phyloP scores from a whole-genome alignment of 2,113 vertebrate genomes.

The Prunella himalayana region DNA sequence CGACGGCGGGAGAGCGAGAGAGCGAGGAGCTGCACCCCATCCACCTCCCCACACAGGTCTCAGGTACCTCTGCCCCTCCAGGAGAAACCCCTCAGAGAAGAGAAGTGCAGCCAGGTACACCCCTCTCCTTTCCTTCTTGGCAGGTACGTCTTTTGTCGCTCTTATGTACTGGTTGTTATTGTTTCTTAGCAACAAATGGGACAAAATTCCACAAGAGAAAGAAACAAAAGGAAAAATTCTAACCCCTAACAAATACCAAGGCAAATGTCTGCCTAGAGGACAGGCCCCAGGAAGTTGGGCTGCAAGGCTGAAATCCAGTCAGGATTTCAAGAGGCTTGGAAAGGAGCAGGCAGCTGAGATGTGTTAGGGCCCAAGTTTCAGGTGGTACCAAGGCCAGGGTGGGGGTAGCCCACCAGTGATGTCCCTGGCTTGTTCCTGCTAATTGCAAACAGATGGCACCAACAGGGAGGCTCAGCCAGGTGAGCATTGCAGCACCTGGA shows the following conservation, averaged over 20 bases:
- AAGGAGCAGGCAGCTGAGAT: background rate
- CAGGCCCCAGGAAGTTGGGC: fast-evolving
- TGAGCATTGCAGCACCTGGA: background rate
- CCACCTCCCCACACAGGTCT: background rate
- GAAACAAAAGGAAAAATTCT: background rate
- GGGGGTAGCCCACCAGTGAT: background rate
- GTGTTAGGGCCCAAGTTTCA: background rate
- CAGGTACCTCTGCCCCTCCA: background rate
- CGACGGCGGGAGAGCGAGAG: too few species aligned
- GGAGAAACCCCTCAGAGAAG: background rate
- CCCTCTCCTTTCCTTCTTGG: fast-evolving
- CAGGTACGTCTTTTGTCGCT: background rate
- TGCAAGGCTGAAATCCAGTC: background rate
- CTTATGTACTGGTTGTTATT: background rate
- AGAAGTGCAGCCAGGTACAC: background rate
- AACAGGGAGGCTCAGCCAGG: background rate
- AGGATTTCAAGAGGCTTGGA: background rate
- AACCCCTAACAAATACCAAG: background rate
- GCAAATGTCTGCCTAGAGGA: background rate
- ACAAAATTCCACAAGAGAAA: background rate
- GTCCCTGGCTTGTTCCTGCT: background rate
- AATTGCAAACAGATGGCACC: background rate
- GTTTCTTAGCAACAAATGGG: background rate
- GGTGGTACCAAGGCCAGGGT: background rate
- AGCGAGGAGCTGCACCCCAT: background rate